Evolutionary conservation across 2,888 invertebrate species (phyloP).

Genomic region (Mantis religiosa): DNA sequence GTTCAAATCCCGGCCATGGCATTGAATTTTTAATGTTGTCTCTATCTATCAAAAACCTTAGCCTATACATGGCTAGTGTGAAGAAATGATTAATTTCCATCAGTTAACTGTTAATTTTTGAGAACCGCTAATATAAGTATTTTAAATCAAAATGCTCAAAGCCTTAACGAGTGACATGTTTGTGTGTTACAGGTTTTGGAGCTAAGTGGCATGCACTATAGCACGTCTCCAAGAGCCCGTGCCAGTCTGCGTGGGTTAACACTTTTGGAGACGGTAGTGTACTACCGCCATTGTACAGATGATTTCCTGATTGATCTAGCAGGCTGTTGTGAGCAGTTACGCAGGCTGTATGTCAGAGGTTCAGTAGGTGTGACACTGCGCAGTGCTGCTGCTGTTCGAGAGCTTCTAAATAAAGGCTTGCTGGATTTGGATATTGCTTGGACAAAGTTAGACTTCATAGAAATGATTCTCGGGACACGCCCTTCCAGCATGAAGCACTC

Average conservation of each 20-base stretch:
- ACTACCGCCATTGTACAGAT: neutral
- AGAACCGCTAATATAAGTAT: no score
- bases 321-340: neutral
- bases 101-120: no score
- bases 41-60: no score
- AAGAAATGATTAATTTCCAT: no score
- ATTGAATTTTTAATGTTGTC: no score
- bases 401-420: neutral
- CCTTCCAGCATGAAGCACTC: neutral
- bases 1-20: no score
- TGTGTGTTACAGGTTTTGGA: neutral
- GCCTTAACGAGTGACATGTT: no score
- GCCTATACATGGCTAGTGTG: no score
- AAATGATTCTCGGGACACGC: neutral
- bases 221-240: neutral
- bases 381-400: neutral
- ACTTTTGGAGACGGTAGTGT: neutral
- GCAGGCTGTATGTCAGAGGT: neutral
- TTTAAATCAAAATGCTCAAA: no score
- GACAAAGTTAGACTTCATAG: neutral
- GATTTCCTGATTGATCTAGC: neutral
- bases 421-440: neutral
- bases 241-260: neutral
- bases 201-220: neutral
- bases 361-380: neutral